Conservation (phyloP, 2,797 vertebrate genomes). For the Schizopygopsis malacanthus region DNA sequence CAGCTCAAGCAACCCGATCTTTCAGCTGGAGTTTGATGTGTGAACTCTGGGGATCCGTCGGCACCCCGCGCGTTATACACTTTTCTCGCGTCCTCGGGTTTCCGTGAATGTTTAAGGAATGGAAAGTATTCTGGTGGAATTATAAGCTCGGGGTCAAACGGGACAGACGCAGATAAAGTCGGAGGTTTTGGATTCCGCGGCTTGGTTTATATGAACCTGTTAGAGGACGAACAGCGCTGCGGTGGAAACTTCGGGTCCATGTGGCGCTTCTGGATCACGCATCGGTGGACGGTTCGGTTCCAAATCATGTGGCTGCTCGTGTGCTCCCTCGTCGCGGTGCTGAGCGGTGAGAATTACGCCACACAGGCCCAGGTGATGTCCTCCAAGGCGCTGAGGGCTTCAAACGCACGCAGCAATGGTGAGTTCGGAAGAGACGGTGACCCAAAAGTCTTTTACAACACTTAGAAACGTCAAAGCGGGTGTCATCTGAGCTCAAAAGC, state of each 20-base stretch:
- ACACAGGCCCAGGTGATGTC: conserved; percentile 65
- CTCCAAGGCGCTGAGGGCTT: conserved; percentile 66
- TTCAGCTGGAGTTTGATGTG: conserved; percentile 31
- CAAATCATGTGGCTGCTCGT: conserved; percentile 50
- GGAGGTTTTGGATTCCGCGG: conserved; percentile 40
- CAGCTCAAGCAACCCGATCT: conserved; percentile 23
- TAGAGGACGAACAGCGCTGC: not conserved
- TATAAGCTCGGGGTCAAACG: conserved; percentile 34
- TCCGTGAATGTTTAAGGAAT: conserved; percentile 41
- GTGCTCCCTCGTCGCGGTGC: conserved; percentile 58
- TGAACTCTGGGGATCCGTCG: not conserved
- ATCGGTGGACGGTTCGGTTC: conserved; percentile 2
- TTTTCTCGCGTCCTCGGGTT: conserved; percentile 34
- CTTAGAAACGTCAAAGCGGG: not conserved
- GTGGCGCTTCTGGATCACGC: not conserved
- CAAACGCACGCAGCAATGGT: conserved; percentile 75
- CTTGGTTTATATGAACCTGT: conserved; percentile 38
- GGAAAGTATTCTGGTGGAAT: conserved; percentile 35
- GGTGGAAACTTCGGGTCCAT: conserved; percentile 12
- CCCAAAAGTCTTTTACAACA: too few relatives aligned
- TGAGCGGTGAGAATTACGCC: conserved; percentile 50
- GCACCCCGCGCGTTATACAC: conserved; percentile 17
- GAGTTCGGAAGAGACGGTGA: conserved; percentile 53
- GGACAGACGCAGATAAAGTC: conserved; percentile 40
- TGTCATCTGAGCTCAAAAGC: not conserved